These are phyloP conservation scores for Scyliorhinus canicula DNA, from an alignment of 2,797 vertebrate genomes.

Conservation along the genomic window DNA sequence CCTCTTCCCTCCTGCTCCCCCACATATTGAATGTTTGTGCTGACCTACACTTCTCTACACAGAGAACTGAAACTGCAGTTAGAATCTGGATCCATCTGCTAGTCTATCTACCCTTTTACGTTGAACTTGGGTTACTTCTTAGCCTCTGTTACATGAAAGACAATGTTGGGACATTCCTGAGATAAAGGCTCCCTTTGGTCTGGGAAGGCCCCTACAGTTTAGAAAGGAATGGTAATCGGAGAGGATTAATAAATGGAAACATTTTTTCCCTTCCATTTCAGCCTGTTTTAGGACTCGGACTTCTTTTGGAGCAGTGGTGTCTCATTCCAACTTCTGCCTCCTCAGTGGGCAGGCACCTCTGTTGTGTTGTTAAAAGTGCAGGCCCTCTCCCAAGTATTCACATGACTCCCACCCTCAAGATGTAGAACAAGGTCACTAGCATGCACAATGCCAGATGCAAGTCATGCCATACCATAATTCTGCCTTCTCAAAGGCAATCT, in stretches of 20 bases:
- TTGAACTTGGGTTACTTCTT: not conserved
- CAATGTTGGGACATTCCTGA: not conserved
- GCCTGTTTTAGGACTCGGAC: not conserved
- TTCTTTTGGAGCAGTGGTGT: not conserved
- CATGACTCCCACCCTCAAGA: not conserved
- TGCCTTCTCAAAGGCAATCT: not conserved
- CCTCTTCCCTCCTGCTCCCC: too few relatives aligned
- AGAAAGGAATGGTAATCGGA: not conserved
- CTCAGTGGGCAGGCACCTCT: not conserved
- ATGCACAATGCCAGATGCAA: not conserved
- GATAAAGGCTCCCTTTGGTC: not conserved
- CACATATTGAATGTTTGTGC: not conserved
- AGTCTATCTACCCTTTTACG: not conserved
- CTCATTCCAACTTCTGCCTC: not conserved
- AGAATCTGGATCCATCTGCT: not conserved
- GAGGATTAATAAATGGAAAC: not conserved
- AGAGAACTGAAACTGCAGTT: not conserved
- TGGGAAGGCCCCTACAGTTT: not conserved
- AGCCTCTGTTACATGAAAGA: not conserved
- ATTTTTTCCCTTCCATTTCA: not conserved
- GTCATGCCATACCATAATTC: not conserved
- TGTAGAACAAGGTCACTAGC: not conserved
- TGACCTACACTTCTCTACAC: not conserved
- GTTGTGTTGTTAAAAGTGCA: not conserved
- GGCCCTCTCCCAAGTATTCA: not conserved